phyloP scores from a whole-genome alignment of 2,113 vertebrate genomes.

The Gymnorhina tibicen region DNA sequence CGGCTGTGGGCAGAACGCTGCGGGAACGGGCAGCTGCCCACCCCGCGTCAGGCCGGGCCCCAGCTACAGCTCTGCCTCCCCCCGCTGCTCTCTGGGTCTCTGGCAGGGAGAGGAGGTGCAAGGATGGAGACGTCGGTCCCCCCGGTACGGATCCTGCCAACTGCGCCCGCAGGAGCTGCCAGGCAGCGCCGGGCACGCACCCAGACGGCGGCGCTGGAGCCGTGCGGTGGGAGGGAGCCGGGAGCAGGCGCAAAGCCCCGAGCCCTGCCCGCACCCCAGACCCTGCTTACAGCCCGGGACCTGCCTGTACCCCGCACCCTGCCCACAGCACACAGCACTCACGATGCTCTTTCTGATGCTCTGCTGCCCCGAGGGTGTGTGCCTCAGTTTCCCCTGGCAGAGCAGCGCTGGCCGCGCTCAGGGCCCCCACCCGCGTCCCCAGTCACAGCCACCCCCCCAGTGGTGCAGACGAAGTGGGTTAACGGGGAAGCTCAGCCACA shows the following conservation, averaged over 20 bases:
- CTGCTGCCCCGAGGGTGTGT: accelerated
- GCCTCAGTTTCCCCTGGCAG: neutral
- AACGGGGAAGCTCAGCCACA: constrained; percentile 10
- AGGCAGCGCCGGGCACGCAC: neutral
- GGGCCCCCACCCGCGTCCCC: neutral
- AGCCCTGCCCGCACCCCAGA: neutral
- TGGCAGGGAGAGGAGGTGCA: neutral
- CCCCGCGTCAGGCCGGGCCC: neutral
- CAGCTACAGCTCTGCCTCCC: neutral
- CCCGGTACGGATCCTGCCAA: neutral
- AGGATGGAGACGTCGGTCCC: neutral
- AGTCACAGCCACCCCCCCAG: neutral
- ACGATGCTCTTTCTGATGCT: accelerated
- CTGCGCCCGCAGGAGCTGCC: neutral
- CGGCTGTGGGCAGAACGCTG: neutral
- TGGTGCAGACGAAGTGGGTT: neutral
- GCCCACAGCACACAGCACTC: neutral
- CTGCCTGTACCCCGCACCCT: neutral
- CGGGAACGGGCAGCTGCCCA: neutral
- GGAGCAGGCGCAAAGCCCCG: neutral
- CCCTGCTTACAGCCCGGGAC: neutral
- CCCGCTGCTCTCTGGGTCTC: neutral
- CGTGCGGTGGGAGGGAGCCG: neutral
- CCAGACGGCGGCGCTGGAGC: neutral
- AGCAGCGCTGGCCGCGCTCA: neutral